Evolutionary conservation across 92 coral and sea anemone genomes (phyloP), one percentile per base, ranked within the genome.

Genomic region (Palythoa grandis): DNA sequence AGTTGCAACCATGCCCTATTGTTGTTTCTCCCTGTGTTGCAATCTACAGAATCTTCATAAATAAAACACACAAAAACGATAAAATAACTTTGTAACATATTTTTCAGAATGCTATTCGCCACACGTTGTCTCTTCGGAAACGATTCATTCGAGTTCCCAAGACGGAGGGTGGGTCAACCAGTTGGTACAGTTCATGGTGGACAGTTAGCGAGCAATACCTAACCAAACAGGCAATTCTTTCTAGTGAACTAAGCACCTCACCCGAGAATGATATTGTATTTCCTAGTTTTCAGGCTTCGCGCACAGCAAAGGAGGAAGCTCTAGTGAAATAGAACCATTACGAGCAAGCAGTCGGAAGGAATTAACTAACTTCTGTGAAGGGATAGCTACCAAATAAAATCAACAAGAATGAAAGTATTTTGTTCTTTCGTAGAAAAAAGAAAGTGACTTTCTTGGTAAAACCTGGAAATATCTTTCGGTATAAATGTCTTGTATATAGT

Each of bases 171-270:
- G 84, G 73, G 11, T 57, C 60, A 22, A 79, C 84, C 4, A 79
- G 84, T 12, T 79, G 84, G 84, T 63, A 79, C 73, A 63, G 84
- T 15, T 79, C 84, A 12, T 79, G 84, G 84, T 79, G 84, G 84
- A 79, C 84, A 4, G 73, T 79, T 8, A 63, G 84, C 57, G 84
- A 79, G 15, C 74, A 79, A 13, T 79, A 79, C 84, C 35, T 79
- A 1, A 35, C 84, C 12, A 63, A 79, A 50, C 84, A 79, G 47
- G 19, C 73, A 10, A 7, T 38, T 1, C 40, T 22, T 39, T 78
- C 71, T 63, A 72, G 71, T 61, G 84, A 79, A 43, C 20, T 72
- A 3, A 13, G 35, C 58, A 63, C 7, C 19, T 11, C 17, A 60
- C 39, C 63, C 19, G 73, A 63, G 56, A 63, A 65, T 7, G 54